Evolutionary conservation across 2,797 vertebrate species (phyloP).

Genomic region (Phylloscopus collybita): DNA sequence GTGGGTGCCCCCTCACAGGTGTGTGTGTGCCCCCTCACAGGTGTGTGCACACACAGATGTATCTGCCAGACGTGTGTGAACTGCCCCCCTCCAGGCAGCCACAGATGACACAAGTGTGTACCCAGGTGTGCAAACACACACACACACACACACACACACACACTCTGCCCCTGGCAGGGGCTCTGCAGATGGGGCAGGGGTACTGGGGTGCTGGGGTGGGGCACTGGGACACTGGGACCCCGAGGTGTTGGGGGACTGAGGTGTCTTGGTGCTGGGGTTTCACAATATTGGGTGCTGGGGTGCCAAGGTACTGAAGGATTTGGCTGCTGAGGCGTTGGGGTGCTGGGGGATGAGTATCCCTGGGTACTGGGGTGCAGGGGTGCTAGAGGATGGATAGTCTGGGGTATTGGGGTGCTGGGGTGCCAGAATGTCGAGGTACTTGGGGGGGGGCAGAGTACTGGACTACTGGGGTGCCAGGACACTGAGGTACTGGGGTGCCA

Average conservation of each 20-base stretch:
- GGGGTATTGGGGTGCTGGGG: no score
- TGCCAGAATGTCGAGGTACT: neutral
- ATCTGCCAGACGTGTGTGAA: rapidly evolving
- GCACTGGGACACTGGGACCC: neutral
- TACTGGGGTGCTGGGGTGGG: neutral
- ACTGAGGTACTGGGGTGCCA: neutral
- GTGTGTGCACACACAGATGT: neutral
- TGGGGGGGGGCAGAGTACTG: neutral
- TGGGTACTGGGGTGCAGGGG: no score
- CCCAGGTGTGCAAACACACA: neutral
- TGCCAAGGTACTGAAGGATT: neutral
- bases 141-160: neutral
- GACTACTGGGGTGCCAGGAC: neutral
- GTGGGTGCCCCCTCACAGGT: neutral
- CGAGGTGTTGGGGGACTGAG: no score
- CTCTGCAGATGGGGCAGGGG: neutral
- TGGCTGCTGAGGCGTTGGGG: neutral
- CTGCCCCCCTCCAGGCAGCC: neutral
- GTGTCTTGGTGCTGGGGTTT: neutral
- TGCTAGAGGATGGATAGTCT: neutral
- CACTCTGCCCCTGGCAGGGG: neutral
- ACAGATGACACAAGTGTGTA: neutral
- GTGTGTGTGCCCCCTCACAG: no score
- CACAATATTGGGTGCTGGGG: rapidly evolving
- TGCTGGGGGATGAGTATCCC: neutral